A percentile compares a stretch with the other conserved stretches of the same genome.
Evolutionary conservation across 2,888 invertebrate species (phyloP).

Genomic region (Apamea monoglypha): DNA sequence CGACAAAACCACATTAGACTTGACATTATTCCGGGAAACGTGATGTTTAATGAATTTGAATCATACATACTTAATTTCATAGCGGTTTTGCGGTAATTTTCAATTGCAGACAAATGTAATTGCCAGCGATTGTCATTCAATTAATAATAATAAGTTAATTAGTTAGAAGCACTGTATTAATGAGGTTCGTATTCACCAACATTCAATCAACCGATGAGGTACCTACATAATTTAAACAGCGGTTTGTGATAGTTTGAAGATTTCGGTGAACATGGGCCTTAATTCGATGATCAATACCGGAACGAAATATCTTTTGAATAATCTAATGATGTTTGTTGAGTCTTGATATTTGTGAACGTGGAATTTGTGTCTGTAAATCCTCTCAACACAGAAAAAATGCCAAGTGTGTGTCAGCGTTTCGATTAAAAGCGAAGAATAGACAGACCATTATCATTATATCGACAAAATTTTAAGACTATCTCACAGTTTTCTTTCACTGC

Average conservation of each 20-base stretch:
- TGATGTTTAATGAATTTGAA: constrained; percentile 1
- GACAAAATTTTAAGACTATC: too few species aligned
- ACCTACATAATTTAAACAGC: not conserved
- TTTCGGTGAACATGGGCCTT: not conserved
- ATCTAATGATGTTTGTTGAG: not conserved
- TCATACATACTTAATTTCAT: not conserved
- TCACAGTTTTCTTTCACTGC: not conserved
- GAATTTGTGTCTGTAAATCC: not conserved
- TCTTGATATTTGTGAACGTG: not conserved
- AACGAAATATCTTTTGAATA: not conserved
- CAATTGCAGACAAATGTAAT: constrained; percentile 3
- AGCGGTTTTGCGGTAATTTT: not conserved
- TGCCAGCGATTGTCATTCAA: not conserved
- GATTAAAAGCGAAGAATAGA: not conserved
- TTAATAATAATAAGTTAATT: constrained; percentile 12
- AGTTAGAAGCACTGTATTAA: not conserved
- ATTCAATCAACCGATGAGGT: not conserved
- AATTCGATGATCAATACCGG: too few species aligned
- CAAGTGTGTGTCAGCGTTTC: not conserved
- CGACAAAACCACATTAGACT: not conserved
- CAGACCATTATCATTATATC: not conserved
- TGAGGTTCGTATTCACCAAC: not conserved
- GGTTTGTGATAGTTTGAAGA: not conserved
- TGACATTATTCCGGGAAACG: not conserved
- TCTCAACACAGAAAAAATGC: not conserved